phyloP scores from a whole-genome alignment of 2,797 vertebrate genomes.

The Melanotaenia parkinsoni region DNA sequence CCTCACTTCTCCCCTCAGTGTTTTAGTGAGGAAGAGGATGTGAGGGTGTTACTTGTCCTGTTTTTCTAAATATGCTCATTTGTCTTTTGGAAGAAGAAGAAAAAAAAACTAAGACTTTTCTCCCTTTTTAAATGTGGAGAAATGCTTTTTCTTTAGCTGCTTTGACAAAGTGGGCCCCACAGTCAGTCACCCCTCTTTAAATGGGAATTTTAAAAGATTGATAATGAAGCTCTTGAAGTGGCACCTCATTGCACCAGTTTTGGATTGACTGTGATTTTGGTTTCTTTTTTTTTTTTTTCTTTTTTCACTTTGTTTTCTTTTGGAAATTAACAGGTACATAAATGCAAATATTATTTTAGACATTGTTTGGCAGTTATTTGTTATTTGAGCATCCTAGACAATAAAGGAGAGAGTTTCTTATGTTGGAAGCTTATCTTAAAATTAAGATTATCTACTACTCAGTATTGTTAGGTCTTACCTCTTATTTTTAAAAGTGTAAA shows the following conservation, averaged over 20 bases:
- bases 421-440: slow-evolving; percentile 53
- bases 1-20: slow-evolving; percentile 49
- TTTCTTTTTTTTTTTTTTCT: background rate
- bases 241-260: slow-evolving; percentile 61
- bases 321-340: slow-evolving; percentile 69
- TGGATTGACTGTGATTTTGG: slow-evolving; percentile 36
- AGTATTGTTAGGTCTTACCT: slow-evolving; percentile 26
- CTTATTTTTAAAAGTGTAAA: slow-evolving; percentile 29
- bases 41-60: slow-evolving; percentile 53
- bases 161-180: slow-evolving; percentile 67
- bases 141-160: slow-evolving; percentile 70
- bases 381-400: slow-evolving; percentile 61
- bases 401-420: slow-evolving; percentile 60
- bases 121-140: slow-evolving; percentile 53
- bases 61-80: slow-evolving; percentile 70
- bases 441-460: slow-evolving; percentile 38
- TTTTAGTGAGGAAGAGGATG: slow-evolving; percentile 53
- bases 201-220: slow-evolving; percentile 63
- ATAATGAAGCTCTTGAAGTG: slow-evolving; percentile 64
- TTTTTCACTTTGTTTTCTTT: slow-evolving; percentile 12
- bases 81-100: slow-evolving; percentile 55
- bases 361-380: slow-evolving; percentile 48
- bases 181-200: slow-evolving; percentile 47
- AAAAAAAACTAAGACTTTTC: slow-evolving; percentile 28
- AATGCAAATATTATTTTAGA: slow-evolving; percentile 65